phyloP scores from a whole-genome alignment of 2,113 vertebrate genomes.

The Xiphophorus maculatus region DNA sequence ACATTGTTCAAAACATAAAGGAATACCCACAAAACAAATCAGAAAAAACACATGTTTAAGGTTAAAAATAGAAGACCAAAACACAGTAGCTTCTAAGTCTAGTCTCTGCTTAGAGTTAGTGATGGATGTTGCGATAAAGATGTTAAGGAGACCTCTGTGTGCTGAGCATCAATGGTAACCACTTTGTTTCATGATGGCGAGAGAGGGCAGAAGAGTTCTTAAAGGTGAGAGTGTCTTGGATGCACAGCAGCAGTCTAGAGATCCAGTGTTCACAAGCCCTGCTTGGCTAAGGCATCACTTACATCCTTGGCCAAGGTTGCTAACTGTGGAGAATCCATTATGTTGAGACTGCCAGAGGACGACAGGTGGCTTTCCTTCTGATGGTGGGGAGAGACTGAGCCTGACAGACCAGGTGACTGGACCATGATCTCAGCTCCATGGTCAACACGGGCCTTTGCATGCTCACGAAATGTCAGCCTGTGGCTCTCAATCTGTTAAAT shows the following conservation, averaged over 20 bases:
- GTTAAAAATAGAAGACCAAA: slow-evolving; percentile 60
- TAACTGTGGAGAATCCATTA: slow-evolving; percentile 94
- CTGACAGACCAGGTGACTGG: slow-evolving; percentile 88
- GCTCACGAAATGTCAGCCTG: slow-evolving; percentile 90
- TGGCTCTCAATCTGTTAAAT: slow-evolving; percentile 93
- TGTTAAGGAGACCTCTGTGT: slow-evolving; percentile 47
- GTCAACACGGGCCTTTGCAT: slow-evolving; percentile 92
- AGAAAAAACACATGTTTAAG: slow-evolving; percentile 50
- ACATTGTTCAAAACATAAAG: slow-evolving; percentile 58
- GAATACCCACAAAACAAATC: slow-evolving; percentile 59
- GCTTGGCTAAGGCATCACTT: slow-evolving; percentile 96
- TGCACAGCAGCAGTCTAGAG: slow-evolving; percentile 20
- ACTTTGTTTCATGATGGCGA: slow-evolving; percentile 49
- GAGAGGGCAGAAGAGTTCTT: slow-evolving; percentile 49
- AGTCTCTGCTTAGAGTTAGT: slow-evolving; percentile 60
- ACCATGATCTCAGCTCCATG: slow-evolving; percentile 93
- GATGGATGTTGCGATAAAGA: slow-evolving; percentile 34
- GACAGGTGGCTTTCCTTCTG: slow-evolving; percentile 91
- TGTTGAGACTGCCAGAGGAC: slow-evolving; percentile 95
- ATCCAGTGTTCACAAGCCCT: slow-evolving; percentile 92
- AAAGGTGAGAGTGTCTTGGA: slow-evolving; percentile 13
- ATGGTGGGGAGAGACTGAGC: slow-evolving; percentile 86
- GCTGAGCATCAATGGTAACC: slow-evolving; percentile 24
- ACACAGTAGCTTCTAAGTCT: slow-evolving; percentile 60
- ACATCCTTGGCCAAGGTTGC: slow-evolving; percentile 96